Evolutionary conservation across 2,797 vertebrate species (phyloP).

Genomic region (Chanos chanos): DNA sequence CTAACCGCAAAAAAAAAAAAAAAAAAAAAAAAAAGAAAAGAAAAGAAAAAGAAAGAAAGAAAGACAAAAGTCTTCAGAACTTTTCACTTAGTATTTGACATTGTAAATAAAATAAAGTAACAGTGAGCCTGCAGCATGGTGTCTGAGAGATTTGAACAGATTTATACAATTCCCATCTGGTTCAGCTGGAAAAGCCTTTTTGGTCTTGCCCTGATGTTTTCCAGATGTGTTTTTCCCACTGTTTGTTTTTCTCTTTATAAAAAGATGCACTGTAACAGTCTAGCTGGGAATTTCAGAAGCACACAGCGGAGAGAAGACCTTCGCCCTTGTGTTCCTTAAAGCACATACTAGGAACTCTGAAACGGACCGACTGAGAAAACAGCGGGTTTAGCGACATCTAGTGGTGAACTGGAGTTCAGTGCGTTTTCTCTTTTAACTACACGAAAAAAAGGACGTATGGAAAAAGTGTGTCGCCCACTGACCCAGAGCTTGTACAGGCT

Average conservation of each 20-base stretch:
- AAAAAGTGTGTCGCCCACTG: background rate
- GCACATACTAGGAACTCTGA: slow-evolving; percentile 34
- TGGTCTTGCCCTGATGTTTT: slow-evolving; percentile 16
- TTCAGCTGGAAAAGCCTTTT: background rate
- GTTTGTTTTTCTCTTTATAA: slow-evolving; percentile 55
- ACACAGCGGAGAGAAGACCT: slow-evolving; percentile 55
- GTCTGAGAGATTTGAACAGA: background rate
- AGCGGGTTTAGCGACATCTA: slow-evolving; percentile 20
- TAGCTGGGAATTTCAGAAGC: slow-evolving; percentile 58
- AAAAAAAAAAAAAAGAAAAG: slow-evolving; percentile 1
- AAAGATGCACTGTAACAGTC: slow-evolving; percentile 9
- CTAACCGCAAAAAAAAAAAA: slow-evolving; percentile 21
- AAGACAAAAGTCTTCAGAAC: background rate
- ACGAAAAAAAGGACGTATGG: background rate
- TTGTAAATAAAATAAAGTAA: too few relatives aligned
- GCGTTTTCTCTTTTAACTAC: background rate
- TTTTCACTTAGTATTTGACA: too few relatives aligned
- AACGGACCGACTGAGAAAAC: background rate
- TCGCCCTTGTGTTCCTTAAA: slow-evolving; percentile 63
- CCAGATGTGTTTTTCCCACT: slow-evolving; percentile 40
- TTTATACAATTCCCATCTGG: background rate
- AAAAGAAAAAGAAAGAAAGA: too few relatives aligned
- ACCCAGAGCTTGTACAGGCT: too few relatives aligned
- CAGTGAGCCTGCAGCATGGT: background rate
- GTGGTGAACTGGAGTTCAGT: slow-evolving; percentile 3